Conservation (phyloP, 2,888 invertebrate species). For the Melipona bicolor region DNA sequence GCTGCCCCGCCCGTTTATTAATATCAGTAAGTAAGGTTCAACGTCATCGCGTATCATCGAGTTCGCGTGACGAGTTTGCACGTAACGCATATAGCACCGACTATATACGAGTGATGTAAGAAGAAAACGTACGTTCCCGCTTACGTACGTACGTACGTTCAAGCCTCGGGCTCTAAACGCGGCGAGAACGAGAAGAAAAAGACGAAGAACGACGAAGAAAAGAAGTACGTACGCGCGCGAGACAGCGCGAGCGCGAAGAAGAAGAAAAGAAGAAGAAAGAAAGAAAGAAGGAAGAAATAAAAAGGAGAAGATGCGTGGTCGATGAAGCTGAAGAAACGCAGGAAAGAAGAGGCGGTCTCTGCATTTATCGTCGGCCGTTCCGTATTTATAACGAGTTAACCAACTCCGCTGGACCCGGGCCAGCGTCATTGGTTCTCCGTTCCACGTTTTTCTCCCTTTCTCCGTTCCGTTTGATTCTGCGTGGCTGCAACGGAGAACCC, state of each 20-base stretch:
- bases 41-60: slow-evolving; percentile 58
- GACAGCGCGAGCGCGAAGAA: not conserved
- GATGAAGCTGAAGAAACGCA: not conserved
- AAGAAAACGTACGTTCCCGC: slow-evolving; percentile 39
- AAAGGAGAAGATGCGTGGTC: not conserved
- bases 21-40: slow-evolving; percentile 52
- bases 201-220: not conserved
- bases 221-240: not conserved
- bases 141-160: not conserved
- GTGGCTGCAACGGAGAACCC: not conserved
- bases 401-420: slow-evolving; percentile 72
- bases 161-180: slow-evolving; percentile 6
- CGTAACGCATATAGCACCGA: slow-evolving; percentile 30
- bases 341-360: slow-evolving; percentile 34
- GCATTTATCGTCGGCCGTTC: slow-evolving; percentile 69
- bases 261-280: not conserved
- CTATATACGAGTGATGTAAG: slow-evolving; percentile 46
- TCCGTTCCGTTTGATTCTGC: too few relatives aligned
- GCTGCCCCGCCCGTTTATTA: slow-evolving; percentile 45
- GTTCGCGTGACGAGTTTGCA: slow-evolving; percentile 44
- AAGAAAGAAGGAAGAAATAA: not conserved
- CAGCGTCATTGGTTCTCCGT: slow-evolving; percentile 58
- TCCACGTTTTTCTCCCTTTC: slow-evolving; percentile 29
- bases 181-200: not conserved
- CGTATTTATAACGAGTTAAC: slow-evolving; percentile 75